phyloP scores from a whole-genome alignment of 2,113 vertebrate genomes.

The Anhinga anhinga region DNA sequence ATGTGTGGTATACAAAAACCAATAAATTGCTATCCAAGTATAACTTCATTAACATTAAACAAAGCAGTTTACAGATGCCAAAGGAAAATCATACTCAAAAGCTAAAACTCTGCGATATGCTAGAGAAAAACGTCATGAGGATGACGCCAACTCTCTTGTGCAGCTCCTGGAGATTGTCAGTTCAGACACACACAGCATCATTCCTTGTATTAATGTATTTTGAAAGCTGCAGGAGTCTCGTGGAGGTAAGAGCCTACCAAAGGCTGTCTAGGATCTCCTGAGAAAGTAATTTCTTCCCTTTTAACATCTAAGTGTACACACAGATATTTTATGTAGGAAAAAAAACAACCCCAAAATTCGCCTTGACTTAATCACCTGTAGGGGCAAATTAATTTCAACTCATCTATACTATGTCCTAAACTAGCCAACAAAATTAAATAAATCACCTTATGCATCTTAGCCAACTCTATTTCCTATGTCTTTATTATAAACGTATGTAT shows the following conservation, averaged over 20 bases:
- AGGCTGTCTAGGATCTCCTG: background rate
- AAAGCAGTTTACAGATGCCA: background rate
- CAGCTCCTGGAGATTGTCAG: background rate
- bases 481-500: background rate
- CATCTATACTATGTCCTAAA: background rate
- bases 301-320: background rate
- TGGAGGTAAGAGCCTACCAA: background rate
- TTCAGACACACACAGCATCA: background rate
- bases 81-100: background rate
- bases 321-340: background rate
- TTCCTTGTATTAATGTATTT: background rate
- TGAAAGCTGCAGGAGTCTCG: background rate
- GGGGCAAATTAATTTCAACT: background rate
- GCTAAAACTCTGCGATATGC: background rate
- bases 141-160: background rate
- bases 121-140: background rate
- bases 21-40: background rate
- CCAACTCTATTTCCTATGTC: background rate
- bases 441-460: background rate
- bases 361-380: background rate
- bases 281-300: background rate
- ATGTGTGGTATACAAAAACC: too few relatives aligned
- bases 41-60: background rate
- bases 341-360: background rate
- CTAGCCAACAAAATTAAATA: background rate